A percentile compares a stretch with the other conserved stretches of the same genome.
Conservation (phyloP, 2,888 invertebrate genomes). For the Onchidella celtica region DNA sequence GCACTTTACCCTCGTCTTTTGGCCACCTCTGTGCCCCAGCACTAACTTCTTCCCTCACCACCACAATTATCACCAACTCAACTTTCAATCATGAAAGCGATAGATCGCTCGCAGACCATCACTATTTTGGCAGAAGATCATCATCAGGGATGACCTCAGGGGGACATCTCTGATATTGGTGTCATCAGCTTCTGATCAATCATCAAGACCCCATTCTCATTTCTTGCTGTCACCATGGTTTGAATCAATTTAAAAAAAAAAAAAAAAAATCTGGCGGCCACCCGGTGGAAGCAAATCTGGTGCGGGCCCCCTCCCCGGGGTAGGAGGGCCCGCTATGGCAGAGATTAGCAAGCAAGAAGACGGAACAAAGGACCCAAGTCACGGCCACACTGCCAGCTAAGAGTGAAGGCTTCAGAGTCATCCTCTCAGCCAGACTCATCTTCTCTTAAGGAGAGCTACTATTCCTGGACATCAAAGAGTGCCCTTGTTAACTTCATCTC, state of each 20-base stretch:
- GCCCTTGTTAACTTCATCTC: slow-evolving; percentile 50
- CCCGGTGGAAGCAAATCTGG: slow-evolving; percentile 5
- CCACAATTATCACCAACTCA: background rate
- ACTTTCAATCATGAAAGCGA: background rate
- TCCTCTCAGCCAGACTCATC: slow-evolving; percentile 48
- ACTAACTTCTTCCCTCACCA: slow-evolving; percentile 15
- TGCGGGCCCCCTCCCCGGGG: background rate
- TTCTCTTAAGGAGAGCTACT: slow-evolving; percentile 48
- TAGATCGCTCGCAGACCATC: background rate
- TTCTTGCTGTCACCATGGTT: background rate
- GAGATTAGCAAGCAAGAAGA: slow-evolving; percentile 22
- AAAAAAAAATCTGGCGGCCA: background rate
- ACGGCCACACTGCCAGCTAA: slow-evolving; percentile 42
- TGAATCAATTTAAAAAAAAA: no score
- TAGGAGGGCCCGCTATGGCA: background rate
- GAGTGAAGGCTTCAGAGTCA: slow-evolving; percentile 48
- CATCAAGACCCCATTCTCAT: slow-evolving; percentile 11
- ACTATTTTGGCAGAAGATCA: slow-evolving; percentile 2
- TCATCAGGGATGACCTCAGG: slow-evolving; percentile 32
- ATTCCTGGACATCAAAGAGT: slow-evolving; percentile 50
- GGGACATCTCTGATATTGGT: slow-evolving; percentile 16
- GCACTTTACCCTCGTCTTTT: slow-evolving; percentile 40
- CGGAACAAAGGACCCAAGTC: slow-evolving; percentile 29
- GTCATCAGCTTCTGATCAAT: background rate
- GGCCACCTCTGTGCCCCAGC: slow-evolving; percentile 26